Base-by-base conservation (phyloP, 2,888 invertebrate species). In the Ephialtes manifestator region DNA sequence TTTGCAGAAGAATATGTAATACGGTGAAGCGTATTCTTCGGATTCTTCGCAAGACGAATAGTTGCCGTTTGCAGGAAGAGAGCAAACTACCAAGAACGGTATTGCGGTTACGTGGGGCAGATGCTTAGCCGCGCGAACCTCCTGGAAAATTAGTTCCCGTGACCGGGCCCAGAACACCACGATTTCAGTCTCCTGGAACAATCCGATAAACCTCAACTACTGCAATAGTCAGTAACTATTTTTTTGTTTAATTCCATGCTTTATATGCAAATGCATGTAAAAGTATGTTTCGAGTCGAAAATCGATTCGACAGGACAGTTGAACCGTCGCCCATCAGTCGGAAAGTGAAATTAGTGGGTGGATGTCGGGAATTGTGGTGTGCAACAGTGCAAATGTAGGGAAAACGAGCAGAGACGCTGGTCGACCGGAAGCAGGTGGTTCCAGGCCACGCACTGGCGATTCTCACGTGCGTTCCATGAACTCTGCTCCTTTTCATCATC, bases 341-440 rank as follows among this genome's bases (percentile, higher is more conserved):
- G 39, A 0, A 28, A 78, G 55, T 63, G 18, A 78, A 84, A 80
- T 84, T 77, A 65, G 83, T 55, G 83, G 83, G 86, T 83, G 80
- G 77, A 77, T 60, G 77, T 55, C 63, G 20, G 51, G 71, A 24
- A 67, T 35, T 70, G 43, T 51, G 53, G 65, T 39, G 51, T 15
- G 46, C 39, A 31, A 46, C 18, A 46, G 58, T 35, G 5, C 43
- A 31, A 20, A 13, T 75, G 75, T 48, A 65, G 60, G 68, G 4
- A 60, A 81, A 83, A 83, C 65, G 71, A 58, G 82, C 72, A 74
- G 78, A 65, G 72, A 75, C 63, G 81, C 79, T 81, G 86, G 46
- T 82, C 88, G 86, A 90, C 91, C 91, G 93, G 93, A 93, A 92
- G 89, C 92, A 92, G 92, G 90, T 92, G 93, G 93, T 93, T 93